phyloP scores from a whole-genome alignment of 2,113 vertebrate genomes.

The Hippocampus comes region DNA sequence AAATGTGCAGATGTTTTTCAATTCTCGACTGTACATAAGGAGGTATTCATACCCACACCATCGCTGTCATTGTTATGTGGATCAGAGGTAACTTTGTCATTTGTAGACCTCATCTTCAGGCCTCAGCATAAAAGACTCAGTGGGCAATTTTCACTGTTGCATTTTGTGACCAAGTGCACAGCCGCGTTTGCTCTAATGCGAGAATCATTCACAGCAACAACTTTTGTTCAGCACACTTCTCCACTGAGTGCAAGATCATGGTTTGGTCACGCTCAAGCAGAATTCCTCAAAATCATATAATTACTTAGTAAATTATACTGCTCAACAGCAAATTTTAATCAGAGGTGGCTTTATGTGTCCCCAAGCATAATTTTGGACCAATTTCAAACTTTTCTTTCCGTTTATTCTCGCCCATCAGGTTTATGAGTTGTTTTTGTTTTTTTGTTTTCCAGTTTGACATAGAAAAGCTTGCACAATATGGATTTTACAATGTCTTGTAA shows the following conservation, averaged over 20 bases:
- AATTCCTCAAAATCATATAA: not conserved
- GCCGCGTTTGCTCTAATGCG: not conserved
- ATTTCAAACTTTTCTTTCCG: no score
- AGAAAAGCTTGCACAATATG: no score
- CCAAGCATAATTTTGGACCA: no score
- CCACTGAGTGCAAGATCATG: not conserved
- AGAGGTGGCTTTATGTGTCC: no score
- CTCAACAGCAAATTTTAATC: no score
- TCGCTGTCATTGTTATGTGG: conserved; percentile 6
- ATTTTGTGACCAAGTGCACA: not conserved
- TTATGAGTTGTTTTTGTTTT: no score
- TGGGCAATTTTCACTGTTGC: conserved; percentile 40
- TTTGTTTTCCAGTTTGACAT: no score
- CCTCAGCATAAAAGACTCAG: conserved; percentile 37
- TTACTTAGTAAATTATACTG: no score
- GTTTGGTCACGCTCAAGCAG: not conserved
- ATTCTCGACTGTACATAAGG: conserved; percentile 15
- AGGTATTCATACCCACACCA: conserved; percentile 17
- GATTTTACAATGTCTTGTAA: no score
- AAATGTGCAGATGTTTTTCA: conserved; percentile 20
- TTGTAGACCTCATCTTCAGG: conserved; percentile 38
- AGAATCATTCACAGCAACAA: no score
- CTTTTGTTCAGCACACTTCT: no score
- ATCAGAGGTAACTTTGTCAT: conserved; percentile 34
- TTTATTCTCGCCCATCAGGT: no score